phyloP scores from a whole-genome alignment of 2,888 invertebrate species.

The Achlya flavicornis region DNA sequence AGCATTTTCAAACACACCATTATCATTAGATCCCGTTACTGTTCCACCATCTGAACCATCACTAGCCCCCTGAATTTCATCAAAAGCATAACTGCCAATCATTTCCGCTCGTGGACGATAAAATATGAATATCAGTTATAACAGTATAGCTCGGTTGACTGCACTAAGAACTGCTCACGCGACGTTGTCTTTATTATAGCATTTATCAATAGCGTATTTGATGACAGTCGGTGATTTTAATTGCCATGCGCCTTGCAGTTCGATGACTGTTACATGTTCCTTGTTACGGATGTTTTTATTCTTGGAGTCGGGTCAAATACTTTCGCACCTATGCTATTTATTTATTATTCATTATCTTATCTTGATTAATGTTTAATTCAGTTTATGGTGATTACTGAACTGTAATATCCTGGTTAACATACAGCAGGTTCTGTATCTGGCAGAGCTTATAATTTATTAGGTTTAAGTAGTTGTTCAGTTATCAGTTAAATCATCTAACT shows the following conservation, averaged over 20 bases:
- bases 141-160: slow-evolving; percentile 37
- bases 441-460: too few relatives aligned
- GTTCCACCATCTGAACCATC: neutral
- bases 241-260: slow-evolving; percentile 10
- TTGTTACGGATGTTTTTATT: slow-evolving; percentile 7
- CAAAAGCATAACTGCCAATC: slow-evolving; percentile 51
- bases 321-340: too few relatives aligned
- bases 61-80: slow-evolving; percentile 52
- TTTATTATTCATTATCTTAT: too few relatives aligned
- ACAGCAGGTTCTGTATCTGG: too few relatives aligned
- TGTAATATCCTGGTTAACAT: too few relatives aligned
- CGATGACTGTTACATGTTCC: slow-evolving; percentile 10
- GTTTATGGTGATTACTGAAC: too few relatives aligned
- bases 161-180: slow-evolving; percentile 17
- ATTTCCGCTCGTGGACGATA: slow-evolving; percentile 59
- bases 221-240: slow-evolving; percentile 14
- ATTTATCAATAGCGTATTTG: slow-evolving; percentile 19
- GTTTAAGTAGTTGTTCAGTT: too few relatives aligned
- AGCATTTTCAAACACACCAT: slow-evolving; percentile 16
- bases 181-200: slow-evolving; percentile 15
- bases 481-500: too few relatives aligned
- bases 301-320: too few relatives aligned
- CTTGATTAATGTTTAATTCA: too few relatives aligned
- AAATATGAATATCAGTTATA: slow-evolving; percentile 59
- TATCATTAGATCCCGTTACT: slow-evolving; percentile 36